Evolutionary conservation across 2,113 vertebrate species (phyloP).

Genomic region (Conger conger): DNA sequence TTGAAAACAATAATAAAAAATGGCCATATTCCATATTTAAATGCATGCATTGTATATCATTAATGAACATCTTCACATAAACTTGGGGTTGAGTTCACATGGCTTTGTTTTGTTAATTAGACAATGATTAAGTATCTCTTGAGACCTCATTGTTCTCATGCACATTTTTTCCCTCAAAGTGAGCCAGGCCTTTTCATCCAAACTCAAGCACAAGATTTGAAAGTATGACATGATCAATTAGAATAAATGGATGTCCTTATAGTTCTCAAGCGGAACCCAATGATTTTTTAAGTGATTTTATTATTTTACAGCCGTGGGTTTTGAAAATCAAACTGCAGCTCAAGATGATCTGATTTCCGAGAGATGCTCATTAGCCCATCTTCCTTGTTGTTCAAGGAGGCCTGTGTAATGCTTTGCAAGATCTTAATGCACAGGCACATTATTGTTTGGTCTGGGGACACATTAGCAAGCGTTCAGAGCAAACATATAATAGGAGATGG

Average conservation of each 20-base stretch:
- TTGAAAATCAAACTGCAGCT: slow-evolving; percentile 30
- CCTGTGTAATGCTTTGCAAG: slow-evolving; percentile 9
- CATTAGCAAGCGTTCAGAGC: neutral
- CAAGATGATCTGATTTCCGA: neutral
- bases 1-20: slow-evolving; percentile 9
- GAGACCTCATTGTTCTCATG: slow-evolving; percentile 66
- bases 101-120: slow-evolving; percentile 83
- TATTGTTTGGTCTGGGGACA: neutral
- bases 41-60: slow-evolving; percentile 10
- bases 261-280: slow-evolving; percentile 80
- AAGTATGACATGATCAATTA: slow-evolving; percentile 73
- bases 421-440: slow-evolving; percentile 1
- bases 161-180: slow-evolving; percentile 61
- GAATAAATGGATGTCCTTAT: slow-evolving; percentile 76
- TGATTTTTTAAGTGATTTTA: slow-evolving; percentile 82
- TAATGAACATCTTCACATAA: slow-evolving; percentile 81
- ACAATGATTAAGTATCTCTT: slow-evolving; percentile 80
- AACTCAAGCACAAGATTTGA: slow-evolving; percentile 74
- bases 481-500: neutral
- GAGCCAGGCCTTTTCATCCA: slow-evolving; percentile 68
- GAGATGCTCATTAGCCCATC: slow-evolving; percentile 5
- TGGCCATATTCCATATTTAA: slow-evolving; percentile 8
- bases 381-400: slow-evolving; percentile 19
- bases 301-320: slow-evolving; percentile 74
- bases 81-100: slow-evolving; percentile 75